Conservation (phyloP, 2,888 invertebrate species). For the Norana najaformis region DNA sequence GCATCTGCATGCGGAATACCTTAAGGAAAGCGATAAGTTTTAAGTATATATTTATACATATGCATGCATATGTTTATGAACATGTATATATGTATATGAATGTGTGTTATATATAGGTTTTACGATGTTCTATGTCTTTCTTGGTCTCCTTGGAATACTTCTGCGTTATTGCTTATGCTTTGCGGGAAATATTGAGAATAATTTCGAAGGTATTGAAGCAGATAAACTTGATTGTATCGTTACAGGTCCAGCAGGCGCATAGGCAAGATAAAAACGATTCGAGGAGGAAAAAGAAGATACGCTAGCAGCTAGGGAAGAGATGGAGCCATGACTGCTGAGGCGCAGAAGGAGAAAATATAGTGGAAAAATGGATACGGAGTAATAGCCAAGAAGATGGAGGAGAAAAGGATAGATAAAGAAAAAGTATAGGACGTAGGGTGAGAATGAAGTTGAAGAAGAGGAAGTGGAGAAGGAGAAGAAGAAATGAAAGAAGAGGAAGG, state of each 20-base stretch:
- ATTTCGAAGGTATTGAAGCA: neutral
- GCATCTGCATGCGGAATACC: too few species aligned
- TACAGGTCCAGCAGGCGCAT: neutral
- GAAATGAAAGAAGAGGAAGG: too few species aligned
- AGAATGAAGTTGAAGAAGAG: too few species aligned
- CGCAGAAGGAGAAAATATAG: neutral
- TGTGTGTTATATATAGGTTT: neutral
- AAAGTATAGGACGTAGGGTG: too few species aligned
- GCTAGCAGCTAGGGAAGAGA: neutral
- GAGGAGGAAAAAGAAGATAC: conserved; percentile 1
- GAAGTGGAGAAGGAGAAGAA: too few species aligned
- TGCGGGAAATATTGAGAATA: neutral
- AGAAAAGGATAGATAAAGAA: too few species aligned
- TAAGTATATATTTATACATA: neutral
- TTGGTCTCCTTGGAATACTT: neutral
- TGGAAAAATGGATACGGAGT: too few species aligned
- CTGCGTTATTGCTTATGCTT: neutral
- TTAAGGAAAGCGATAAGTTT: too few species aligned
- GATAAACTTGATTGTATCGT: neutral
- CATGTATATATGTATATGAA: neutral
- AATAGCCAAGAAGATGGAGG: too few species aligned
- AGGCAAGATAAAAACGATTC: neutral
- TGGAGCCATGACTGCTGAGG: neutral
- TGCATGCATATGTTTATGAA: neutral
- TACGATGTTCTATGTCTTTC: neutral